Base-by-base conservation (phyloP, 1,140 invertebrate species). In the Phymastichus coffea region DNA sequence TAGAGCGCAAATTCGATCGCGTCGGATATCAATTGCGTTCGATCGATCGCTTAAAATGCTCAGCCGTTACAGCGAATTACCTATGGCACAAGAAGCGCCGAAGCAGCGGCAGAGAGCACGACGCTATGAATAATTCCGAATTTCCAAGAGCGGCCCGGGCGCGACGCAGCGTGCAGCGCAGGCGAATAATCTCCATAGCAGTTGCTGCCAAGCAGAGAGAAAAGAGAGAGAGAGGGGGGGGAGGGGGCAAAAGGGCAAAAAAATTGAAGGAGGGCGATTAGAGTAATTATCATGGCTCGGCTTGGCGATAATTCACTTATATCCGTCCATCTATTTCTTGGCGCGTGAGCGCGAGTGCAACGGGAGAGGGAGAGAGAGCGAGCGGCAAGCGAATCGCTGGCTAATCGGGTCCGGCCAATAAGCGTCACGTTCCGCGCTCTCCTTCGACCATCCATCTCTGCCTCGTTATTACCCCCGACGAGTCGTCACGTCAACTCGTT, bases 401-500 rank as follows among this genome's bases (percentile, higher is more conserved):
- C 40, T 53, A 38, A 59, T 52, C 57, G 49, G 41, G 33, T 9
- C 20, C 22, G 37, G 44, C 49, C 58, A 61, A 61, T 61, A 54
- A 61, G 58, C 58, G 51, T 55, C 51, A 61, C 23, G 30, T 49
- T 40, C 17, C n/a, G 9, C 53, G 53, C 15, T 43, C 25, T 19
- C 40, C 46, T 15, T 38, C 15, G 44, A 20, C 46, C 35, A 57
- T 57, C 44, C 35, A 41, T 57, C 44, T 52, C 26, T 48, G 41
- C 41, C 46, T 55, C 49, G 41, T 51, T 61, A 48, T 57, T 49
- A 53, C 48, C 37, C 23, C 25, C 41, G 41, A 46, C 41, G 41
- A 46, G 53, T 55, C 33, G 54, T 57, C 54, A 57, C 54, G 44
- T 57, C 54, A 57, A 48, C 54, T 57, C 28, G 44, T 47, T 48